Evolutionary conservation across 2,113 vertebrate species (phyloP).

Genomic region (Calypte anna): DNA sequence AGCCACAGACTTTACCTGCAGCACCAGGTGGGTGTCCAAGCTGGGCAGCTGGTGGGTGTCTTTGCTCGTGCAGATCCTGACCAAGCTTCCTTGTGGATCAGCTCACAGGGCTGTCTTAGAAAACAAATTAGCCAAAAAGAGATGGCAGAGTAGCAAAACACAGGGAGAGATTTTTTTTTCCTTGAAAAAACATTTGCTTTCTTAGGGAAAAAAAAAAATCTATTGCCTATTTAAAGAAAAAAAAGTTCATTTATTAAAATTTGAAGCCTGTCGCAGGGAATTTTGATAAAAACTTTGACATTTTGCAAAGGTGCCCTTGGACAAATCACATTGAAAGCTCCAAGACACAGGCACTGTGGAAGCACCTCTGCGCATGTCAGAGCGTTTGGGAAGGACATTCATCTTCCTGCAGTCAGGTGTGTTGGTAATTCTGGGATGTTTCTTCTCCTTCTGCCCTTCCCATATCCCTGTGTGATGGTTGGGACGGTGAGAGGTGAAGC

Average conservation of each 20-base stretch:
- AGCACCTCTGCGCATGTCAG: neutral
- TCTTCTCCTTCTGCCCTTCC: neutral
- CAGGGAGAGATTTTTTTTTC: neutral
- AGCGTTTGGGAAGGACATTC: neutral
- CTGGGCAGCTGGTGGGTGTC: neutral
- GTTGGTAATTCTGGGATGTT: neutral
- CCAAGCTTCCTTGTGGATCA: neutral
- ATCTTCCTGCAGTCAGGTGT: neutral
- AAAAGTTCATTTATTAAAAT: neutral
- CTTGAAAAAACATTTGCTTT: neutral
- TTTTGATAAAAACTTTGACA: neutral
- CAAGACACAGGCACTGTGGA: neutral
- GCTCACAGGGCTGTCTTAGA: neutral
- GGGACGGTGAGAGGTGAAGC: neutral
- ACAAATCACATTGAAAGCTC: neutral
- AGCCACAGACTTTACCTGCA: neutral
- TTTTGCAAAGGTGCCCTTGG: constrained; percentile 23
- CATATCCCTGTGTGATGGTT: neutral
- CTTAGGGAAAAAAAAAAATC: neutral
- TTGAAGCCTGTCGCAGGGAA: neutral
- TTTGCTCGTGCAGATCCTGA: accelerated
- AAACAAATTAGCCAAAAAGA: neutral
- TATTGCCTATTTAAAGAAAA: neutral
- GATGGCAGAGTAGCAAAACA: neutral
- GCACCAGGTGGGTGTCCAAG: neutral